Conservation (phyloP, 2,113 vertebrate genomes). For the Zapornia atra region DNA sequence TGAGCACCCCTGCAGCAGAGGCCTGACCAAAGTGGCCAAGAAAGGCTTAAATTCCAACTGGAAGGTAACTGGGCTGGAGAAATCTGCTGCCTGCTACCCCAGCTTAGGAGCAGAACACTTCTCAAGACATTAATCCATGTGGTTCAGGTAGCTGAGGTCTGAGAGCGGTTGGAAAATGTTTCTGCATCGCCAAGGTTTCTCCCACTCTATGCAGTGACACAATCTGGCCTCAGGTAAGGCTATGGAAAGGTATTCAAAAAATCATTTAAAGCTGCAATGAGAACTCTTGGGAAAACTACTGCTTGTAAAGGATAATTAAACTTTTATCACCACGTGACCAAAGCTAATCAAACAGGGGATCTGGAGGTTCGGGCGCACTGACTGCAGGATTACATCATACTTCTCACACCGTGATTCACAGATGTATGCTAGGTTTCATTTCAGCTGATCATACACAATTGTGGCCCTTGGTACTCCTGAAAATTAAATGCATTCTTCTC, state of each 20-base stretch:
- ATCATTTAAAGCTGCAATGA: not conserved
- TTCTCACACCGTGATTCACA: not conserved
- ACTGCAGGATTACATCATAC: not conserved
- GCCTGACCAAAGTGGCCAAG: fast-evolving
- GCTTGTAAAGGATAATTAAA: slow-evolving; percentile 34
- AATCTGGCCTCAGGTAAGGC: not conserved
- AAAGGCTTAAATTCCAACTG: too few species aligned
- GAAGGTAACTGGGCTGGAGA: not conserved
- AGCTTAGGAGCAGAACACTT: not conserved
- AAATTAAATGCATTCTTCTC: not conserved
- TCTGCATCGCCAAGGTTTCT: not conserved
- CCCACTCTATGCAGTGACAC: not conserved
- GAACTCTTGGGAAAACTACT: slow-evolving; percentile 31
- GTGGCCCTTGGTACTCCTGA: not conserved
- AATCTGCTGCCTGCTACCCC: not conserved
- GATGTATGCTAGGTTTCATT: not conserved
- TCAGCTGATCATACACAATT: not conserved
- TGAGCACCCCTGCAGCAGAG: not conserved
- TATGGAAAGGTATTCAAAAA: not conserved
- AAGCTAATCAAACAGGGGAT: slow-evolving; percentile 3
- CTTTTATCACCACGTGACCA: not conserved
- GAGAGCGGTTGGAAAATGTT: fast-evolving
- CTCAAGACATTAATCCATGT: fast-evolving
- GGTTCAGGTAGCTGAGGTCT: not conserved
- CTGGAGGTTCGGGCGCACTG: not conserved